Percentiles rank a stretch among this genome's conserved stretches.
Evolutionary conservation across 35 echinoderm and acorn worm genomes (phyloP).

Genomic region (Strongylocentrotus purpuratus): DNA sequence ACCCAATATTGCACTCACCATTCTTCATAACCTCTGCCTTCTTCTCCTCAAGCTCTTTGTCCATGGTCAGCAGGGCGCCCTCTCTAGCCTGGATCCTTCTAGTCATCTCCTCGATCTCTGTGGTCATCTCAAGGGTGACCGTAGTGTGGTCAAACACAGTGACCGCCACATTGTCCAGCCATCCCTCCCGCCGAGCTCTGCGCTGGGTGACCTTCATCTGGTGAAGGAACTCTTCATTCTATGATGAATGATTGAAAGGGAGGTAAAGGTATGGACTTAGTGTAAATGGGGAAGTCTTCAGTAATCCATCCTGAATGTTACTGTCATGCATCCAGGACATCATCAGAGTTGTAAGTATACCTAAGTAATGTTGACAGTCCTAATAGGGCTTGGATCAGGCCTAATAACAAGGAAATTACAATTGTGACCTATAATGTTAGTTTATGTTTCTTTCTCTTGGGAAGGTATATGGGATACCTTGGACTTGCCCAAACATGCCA

Average conservation of each 20-base stretch:
- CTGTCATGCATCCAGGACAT: too few relatives aligned
- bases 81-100: not conserved
- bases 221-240: conserved; percentile 69
- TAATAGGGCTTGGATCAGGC: too few relatives aligned
- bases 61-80: not conserved
- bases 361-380: too few relatives aligned
- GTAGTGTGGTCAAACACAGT: conserved; percentile 57
- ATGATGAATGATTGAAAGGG: not conserved
- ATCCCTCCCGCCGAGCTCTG: conserved; percentile 74
- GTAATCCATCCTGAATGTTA: too few relatives aligned
- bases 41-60: conserved; percentile 34
- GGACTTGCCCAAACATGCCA: too few relatives aligned
- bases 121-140: conserved; percentile 51
- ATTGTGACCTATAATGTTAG: too few relatives aligned
- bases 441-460: too few relatives aligned
- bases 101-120: conserved; percentile 42
- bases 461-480: too few relatives aligned
- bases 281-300: not conserved
- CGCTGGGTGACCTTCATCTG: conserved; percentile 81
- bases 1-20: not conserved
- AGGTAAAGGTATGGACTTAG: not conserved
- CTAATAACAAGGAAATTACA: too few relatives aligned
- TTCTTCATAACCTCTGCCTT: not conserved
- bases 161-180: conserved; percentile 82
- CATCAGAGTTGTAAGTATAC: too few relatives aligned